A percentile compares a stretch with the other conserved stretches of the same genome.
Conservation (phyloP, 2,113 vertebrate genomes). For the Ahaetulla prasina region DNA sequence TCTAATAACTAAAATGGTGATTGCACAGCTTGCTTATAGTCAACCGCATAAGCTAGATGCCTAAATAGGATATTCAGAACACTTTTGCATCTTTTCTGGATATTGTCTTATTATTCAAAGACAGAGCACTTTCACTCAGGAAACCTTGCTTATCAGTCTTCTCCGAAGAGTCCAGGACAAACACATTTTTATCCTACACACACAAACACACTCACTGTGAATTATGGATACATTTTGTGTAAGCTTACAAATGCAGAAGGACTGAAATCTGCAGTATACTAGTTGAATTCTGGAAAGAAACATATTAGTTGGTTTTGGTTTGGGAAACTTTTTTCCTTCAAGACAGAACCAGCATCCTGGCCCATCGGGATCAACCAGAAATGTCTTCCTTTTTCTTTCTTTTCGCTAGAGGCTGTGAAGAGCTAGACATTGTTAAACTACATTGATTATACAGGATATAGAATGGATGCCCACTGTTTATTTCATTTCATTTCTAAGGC, state of each 20-base stretch:
- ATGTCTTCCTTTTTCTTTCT: not conserved
- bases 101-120: not conserved
- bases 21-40: not conserved
- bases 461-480: not conserved
- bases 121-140: not conserved
- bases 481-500: not conserved
- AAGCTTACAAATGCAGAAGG: not conserved
- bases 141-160: not conserved
- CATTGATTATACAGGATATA: slow-evolving; percentile 35
- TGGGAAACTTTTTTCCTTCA: not conserved
- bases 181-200: not conserved
- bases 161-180: not conserved
- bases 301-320: not conserved
- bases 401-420: not conserved
- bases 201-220: not conserved
- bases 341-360: not conserved
- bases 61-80: not conserved
- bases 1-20: not conserved
- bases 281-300: not conserved
- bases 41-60: not conserved
- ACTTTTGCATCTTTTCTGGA: not conserved
- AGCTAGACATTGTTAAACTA: not conserved
- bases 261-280: not conserved
- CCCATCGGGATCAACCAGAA: not conserved
- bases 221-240: not conserved